Conservation (phyloP, 2,888 invertebrate species). For the Stenotaenia linearis region DNA sequence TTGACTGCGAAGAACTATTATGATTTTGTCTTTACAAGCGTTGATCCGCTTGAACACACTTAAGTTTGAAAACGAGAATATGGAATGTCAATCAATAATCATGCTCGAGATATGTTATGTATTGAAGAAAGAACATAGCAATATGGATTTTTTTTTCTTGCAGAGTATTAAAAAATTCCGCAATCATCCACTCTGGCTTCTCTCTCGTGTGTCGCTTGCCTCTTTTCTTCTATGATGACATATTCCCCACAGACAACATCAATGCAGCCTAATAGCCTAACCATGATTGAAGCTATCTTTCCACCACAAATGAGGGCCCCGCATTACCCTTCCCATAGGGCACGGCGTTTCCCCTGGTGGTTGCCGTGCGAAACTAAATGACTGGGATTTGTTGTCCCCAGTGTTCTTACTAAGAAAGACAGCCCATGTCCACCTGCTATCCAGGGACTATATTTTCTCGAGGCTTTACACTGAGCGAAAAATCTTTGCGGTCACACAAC, state of each 20-base stretch:
- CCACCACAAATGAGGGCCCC: conserved; percentile 6
- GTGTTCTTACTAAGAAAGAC: conserved; percentile 15
- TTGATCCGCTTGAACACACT: background rate
- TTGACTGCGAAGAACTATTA: background rate
- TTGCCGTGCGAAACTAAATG: conserved; percentile 1
- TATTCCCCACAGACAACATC: conserved; percentile 11
- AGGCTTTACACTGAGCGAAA: conserved; percentile 15
- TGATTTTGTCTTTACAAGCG: background rate
- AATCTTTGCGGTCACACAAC: conserved; percentile 14
- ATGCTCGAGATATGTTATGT: background rate
- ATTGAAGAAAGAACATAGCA: background rate
- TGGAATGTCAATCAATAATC: conserved; percentile 19
- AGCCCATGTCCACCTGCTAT: conserved; percentile 12
- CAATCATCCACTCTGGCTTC: background rate
- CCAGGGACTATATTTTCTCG: conserved; percentile 15
- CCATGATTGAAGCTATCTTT: conserved; percentile 15
- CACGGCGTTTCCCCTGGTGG: background rate
- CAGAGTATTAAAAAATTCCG: conserved; percentile 4
- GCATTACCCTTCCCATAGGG: conserved; percentile 14
- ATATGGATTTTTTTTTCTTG: background rate
- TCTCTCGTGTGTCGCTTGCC: background rate
- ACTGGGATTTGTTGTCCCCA: conserved; percentile 19
- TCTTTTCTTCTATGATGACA: conserved; percentile 6
- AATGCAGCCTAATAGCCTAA: conserved; percentile 19
- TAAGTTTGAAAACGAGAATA: background rate